Conservation (phyloP, 2,797 vertebrate species). For the Paedocypris micromegethes region DNA sequence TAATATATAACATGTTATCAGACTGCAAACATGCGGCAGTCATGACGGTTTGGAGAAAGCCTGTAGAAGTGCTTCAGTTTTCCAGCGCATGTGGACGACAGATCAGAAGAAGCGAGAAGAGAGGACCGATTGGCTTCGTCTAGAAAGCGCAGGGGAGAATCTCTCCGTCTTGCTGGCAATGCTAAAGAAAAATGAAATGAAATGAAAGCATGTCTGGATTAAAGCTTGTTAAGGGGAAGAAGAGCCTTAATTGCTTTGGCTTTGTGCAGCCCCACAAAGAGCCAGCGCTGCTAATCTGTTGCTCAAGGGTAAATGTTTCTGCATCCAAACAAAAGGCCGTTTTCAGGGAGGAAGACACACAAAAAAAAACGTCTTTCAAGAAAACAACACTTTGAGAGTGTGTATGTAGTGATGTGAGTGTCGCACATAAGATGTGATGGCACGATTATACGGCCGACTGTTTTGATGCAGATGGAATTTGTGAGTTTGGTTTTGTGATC, state of each 20-base stretch:
- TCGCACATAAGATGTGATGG: no score
- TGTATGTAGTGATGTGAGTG: no score
- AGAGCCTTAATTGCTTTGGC: conserved; percentile 67
- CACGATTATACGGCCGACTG: no score
- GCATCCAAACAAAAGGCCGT: conserved; percentile 52
- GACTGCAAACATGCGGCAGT: no score
- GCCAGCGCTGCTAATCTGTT: conserved; percentile 64
- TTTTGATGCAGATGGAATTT: no score
- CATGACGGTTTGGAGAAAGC: no score
- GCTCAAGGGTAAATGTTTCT: conserved; percentile 68
- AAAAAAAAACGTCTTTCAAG: conserved; percentile 31
- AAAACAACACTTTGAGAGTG: neutral
- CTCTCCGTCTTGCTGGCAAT: conserved; percentile 56
- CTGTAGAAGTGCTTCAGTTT: neutral
- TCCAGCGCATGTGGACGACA: conserved; percentile 16
- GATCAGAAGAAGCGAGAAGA: conserved; percentile 41
- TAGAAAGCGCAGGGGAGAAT: conserved; percentile 48
- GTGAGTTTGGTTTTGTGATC: no score
- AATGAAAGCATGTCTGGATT: conserved; percentile 74
- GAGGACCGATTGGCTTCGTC: conserved; percentile 48
- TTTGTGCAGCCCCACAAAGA: conserved; percentile 68
- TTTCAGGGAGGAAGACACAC: conserved; percentile 22
- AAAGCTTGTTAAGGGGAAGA: conserved; percentile 67
- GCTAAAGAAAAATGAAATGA: conserved; percentile 62
- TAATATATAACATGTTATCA: no score